Evolutionary conservation across 2,888 invertebrate species (phyloP).

Genomic region (Silvanus unidentatus): DNA sequence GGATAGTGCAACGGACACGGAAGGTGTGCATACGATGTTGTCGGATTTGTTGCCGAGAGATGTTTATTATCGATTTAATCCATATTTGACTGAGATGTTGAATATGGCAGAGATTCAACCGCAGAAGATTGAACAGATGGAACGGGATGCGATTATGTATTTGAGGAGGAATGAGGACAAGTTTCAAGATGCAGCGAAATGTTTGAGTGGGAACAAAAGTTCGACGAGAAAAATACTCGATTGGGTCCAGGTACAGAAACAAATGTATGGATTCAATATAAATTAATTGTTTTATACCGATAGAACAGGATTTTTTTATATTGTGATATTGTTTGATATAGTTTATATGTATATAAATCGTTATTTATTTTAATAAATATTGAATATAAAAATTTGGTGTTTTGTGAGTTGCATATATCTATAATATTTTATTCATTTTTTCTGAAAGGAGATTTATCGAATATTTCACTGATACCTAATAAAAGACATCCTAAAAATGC

Average conservation of each 20-base stretch:
- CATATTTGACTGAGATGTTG: constrained; percentile 71
- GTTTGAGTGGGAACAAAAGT: constrained; percentile 42
- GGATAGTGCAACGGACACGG: constrained; percentile 81
- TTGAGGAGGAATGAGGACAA: constrained; percentile 73
- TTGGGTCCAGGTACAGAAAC: constrained; percentile 16
- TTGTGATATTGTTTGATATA: too few species aligned
- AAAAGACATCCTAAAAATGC: too few species aligned
- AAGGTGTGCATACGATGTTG: constrained; percentile 71
- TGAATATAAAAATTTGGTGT: too few species aligned
- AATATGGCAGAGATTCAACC: constrained; percentile 74
- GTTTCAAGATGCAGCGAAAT: constrained; percentile 56
- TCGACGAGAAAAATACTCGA: constrained; percentile 13
- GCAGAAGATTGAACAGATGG: constrained; percentile 61
- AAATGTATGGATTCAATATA: constrained; percentile 15
- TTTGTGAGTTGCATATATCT: too few species aligned
- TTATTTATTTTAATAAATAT: too few species aligned
- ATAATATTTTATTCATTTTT: too few species aligned
- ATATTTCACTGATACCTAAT: too few species aligned
- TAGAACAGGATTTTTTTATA: too few species aligned
- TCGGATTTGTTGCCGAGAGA: constrained; percentile 67
- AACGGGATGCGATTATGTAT: constrained; percentile 71
- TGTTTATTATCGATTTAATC: constrained; percentile 80
- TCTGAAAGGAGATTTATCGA: too few species aligned
- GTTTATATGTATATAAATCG: too few species aligned
- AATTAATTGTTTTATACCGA: too few species aligned